Conservation (phyloP, 2,888 invertebrate species). For the Hyppa rectilinea region DNA sequence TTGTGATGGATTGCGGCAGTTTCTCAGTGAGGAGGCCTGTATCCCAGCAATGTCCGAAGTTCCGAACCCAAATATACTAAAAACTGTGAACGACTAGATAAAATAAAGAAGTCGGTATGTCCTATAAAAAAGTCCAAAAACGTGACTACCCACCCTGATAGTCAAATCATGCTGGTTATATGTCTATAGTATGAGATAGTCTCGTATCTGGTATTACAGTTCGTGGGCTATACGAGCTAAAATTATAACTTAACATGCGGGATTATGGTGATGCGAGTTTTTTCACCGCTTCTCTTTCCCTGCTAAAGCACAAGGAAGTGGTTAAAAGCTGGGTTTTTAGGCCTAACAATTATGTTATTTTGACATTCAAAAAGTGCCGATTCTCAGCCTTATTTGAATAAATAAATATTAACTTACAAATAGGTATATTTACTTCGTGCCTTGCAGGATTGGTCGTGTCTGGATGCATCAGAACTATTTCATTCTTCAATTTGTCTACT, state of each 20-base stretch:
- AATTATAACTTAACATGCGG: background rate
- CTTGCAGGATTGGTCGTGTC: slow-evolving; percentile 84
- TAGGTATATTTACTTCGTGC: slow-evolving; percentile 91
- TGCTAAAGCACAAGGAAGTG: background rate
- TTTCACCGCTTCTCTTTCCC: background rate
- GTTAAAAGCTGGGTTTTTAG: background rate
- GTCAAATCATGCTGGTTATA: background rate
- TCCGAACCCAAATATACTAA: too few species aligned
- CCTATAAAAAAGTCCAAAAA: background rate
- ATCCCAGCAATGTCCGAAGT: background rate
- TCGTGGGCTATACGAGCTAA: background rate
- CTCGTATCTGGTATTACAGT: background rate
- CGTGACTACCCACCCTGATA: too few species aligned
- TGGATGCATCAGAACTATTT: slow-evolving; percentile 89
- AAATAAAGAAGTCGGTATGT: too few species aligned
- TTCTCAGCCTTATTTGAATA: background rate
- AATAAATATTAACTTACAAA: slow-evolving; percentile 81
- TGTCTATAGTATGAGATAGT: background rate
- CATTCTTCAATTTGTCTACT: slow-evolving; percentile 88
- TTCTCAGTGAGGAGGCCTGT: background rate
- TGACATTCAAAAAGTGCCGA: background rate
- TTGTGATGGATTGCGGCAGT: background rate
- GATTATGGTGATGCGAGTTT: background rate
- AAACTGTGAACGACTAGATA: too few species aligned
- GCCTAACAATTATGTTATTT: background rate